These are phyloP conservation scores for Tringa solitaria DNA, from an alignment of 2,113 vertebrate genomes.

Conservation along the genomic window DNA sequence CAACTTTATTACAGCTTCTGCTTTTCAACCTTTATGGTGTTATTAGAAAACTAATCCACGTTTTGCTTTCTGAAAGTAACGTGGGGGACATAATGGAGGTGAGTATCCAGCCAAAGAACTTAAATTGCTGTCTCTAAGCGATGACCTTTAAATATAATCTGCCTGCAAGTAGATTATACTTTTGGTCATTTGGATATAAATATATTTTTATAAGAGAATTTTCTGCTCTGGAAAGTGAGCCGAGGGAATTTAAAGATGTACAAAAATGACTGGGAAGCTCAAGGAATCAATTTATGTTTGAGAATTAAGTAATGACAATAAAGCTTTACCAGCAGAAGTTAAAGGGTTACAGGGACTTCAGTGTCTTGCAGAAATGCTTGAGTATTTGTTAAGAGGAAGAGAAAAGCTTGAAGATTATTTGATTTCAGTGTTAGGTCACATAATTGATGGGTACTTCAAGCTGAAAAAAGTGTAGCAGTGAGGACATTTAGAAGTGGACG, in stretches of 20 bases:
- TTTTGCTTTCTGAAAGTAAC: neutral
- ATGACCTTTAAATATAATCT: conserved; percentile 4
- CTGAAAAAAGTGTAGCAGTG: neutral
- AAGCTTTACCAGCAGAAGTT: neutral
- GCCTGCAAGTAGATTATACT: neutral
- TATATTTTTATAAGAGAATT: neutral
- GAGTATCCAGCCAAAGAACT: neutral
- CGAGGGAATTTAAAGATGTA: neutral
- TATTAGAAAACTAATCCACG: neutral
- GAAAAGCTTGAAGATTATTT: neutral
- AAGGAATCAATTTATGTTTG: neutral
- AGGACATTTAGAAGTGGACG: neutral
- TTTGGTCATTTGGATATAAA: neutral
- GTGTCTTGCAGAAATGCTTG: neutral
- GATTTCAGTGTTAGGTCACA: neutral
- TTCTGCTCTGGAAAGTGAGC: neutral
- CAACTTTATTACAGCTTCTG: neutral
- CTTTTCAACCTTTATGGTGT: neutral
- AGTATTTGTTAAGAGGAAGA: neutral
- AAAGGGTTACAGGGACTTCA: neutral
- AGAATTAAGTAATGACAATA: neutral
- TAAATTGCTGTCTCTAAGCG: neutral
- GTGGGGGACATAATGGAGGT: neutral
- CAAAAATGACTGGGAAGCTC: neutral
- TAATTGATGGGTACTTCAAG: neutral